These are phyloP conservation scores for Meandrusa payeni DNA, from an alignment of 2,888 invertebrate species.

Conservation along the genomic window DNA sequence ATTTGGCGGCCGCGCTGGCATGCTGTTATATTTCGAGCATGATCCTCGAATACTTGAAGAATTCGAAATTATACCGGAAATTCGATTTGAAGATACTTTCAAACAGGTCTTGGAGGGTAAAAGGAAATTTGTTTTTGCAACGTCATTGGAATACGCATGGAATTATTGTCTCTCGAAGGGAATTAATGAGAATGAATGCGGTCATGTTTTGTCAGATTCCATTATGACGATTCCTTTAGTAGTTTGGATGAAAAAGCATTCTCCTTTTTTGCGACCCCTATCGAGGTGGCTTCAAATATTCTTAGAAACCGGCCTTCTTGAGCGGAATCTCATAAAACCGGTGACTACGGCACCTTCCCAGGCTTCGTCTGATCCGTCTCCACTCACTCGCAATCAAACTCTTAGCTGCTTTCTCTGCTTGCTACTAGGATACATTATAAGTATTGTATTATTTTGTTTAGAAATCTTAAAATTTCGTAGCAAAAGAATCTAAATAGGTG, in stretches of 20 bases:
- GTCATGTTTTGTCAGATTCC: conserved; percentile 53
- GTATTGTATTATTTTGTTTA: conserved; percentile 42
- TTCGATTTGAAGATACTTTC: conserved; percentile 49
- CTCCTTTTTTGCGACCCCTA: conserved; percentile 46
- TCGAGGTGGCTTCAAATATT: conserved; percentile 52
- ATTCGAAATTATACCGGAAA: conserved; percentile 50
- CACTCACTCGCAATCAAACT: conserved; percentile 48
- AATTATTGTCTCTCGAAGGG: conserved; percentile 50
- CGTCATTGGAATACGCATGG: conserved; percentile 56
- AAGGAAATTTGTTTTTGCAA: conserved; percentile 52
- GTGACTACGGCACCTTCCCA: conserved; percentile 24
- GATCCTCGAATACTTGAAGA: conserved; percentile 48
- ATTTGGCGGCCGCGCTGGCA: conserved; percentile 54
- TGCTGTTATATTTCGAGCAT: conserved; percentile 54
- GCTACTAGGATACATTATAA: conserved; percentile 44
- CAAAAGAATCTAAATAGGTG: conserved; percentile 21
- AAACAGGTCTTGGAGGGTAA: conserved; percentile 46
- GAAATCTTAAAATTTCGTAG: conserved; percentile 42
- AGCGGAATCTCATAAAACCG: conserved; percentile 36
- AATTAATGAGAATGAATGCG: conserved; percentile 55
- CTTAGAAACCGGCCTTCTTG: conserved; percentile 54
- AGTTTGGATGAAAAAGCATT: conserved; percentile 55
- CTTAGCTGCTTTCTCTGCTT: conserved; percentile 53
- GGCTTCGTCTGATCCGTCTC: conserved; percentile 43
- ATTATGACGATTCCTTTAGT: conserved; percentile 59